Base-by-base conservation (phyloP, 2,113 vertebrate genomes). In the Sigmodon hispidus region DNA sequence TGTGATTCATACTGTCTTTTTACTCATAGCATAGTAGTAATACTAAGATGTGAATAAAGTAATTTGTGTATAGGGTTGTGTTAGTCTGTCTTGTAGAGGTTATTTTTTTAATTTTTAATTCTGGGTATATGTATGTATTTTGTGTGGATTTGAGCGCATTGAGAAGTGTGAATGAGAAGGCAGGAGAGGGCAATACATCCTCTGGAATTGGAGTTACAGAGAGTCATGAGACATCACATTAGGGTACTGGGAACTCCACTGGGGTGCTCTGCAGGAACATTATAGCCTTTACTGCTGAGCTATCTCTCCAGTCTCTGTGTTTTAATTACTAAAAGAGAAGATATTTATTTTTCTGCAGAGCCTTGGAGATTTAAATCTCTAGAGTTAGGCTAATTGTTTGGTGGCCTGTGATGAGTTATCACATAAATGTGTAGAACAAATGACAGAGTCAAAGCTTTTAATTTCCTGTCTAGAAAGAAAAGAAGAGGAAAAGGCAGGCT, bases 141-240 rank as follows among this genome's bases (percentile, higher is more conserved):
- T n/a, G 48, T 17, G 12, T 2, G 1, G 10, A 26, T 52, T 9
- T 34, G 16, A 0, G 0, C 7, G n/a, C 34, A 83, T 4, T 84
- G 80, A 43, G 24, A 29, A 4, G 24, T 63, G 5, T 84, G 1
- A 24, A 17, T 40, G 40, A 43, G 36, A n/a, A 57, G 36, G 5
- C 36, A n/a, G 11, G 0, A 59, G 16, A 45, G 16, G 7, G 24
- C 15, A 45, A 17, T 61, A 8, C 5, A 43, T 84, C n/a, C 7
- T 31, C 7, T 31, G 26, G 21, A 15, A 1, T 5, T 80, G 36
- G n/a, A 84, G 26, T 17, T 63, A 61, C n/a, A 63, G 15, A 19
- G 9, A 8, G 40, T 19, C 13, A 17, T 17, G 80, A 84, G 13
- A 7, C 22, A 61, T 26, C 22, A 43, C 24, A 63, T 17, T 61